Conservation (phyloP, 1,140 invertebrate genomes). For the Drosophila equinoxialis region DNA sequence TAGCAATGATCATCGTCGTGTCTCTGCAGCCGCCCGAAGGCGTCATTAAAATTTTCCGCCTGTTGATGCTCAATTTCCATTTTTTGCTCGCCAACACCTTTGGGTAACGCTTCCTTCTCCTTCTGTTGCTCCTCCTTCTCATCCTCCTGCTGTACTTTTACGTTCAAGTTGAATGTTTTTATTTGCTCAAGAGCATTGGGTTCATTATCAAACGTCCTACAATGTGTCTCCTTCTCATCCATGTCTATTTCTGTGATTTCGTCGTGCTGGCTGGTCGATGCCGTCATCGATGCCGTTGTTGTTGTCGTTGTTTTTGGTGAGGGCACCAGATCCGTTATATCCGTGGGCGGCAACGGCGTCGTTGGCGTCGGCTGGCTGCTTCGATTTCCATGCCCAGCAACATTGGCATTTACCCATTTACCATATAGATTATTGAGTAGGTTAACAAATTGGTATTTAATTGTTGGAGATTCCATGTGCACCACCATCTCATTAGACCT, state of each 20-base stretch:
- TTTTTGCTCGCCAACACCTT: constrained; percentile 67
- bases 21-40: constrained; percentile 60
- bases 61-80: constrained; percentile 78
- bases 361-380: neutral
- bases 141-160: neutral
- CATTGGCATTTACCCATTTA: constrained; percentile 30
- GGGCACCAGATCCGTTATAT: constrained; percentile 30
- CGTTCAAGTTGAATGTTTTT: constrained; percentile 74
- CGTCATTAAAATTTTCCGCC: constrained; percentile 81
- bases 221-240: constrained; percentile 21
- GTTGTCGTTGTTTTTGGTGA: constrained; percentile 30
- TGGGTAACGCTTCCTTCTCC: constrained; percentile 19
- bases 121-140: neutral
- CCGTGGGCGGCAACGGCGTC: too few relatives aligned
- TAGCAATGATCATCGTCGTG: constrained; percentile 40
- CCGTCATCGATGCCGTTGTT: constrained; percentile 69
- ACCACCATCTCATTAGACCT: constrained; percentile 8
- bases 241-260: constrained; percentile 63
- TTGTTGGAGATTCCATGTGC: constrained; percentile 63
- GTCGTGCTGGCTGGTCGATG: constrained; percentile 42
- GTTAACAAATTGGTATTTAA: constrained; percentile 75
- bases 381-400: constrained; percentile 19
- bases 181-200: constrained; percentile 49
- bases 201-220: constrained; percentile 72
- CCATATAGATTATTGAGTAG: constrained; percentile 59